Conservation (phyloP, 2,888 invertebrate genomes). For the Rotaria magnacalcarata region DNA sequence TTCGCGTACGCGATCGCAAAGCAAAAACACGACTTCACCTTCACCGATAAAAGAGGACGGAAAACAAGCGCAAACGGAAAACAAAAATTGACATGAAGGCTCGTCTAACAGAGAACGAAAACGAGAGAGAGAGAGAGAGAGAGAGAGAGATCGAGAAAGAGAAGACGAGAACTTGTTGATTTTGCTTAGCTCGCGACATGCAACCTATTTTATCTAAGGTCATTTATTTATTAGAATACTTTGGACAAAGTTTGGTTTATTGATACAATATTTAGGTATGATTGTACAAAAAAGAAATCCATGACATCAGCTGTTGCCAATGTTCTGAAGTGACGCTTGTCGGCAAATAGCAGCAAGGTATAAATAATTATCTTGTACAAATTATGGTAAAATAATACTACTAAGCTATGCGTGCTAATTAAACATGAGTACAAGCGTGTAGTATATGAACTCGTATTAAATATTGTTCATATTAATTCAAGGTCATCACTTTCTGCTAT, state of each 20-base stretch:
- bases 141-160: background rate
- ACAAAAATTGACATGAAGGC: conserved; percentile 20
- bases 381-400: background rate
- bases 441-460: background rate
- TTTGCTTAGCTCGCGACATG: background rate
- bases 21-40: conserved; percentile 26
- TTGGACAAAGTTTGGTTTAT: background rate
- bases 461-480: background rate
- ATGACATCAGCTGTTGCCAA: too few relatives aligned
- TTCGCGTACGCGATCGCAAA: background rate
- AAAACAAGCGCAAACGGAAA: background rate
- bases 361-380: background rate
- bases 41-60: background rate
- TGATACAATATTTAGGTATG: background rate
- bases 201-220: background rate
- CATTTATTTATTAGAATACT: background rate
- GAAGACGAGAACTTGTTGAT: background rate
- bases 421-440: background rate
- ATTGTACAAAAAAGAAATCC: too few relatives aligned
- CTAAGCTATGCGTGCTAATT: background rate
- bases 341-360: too few relatives aligned
- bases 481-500: background rate
- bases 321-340: too few relatives aligned
- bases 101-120: background rate
- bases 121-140: too few relatives aligned